phyloP scores from a whole-genome alignment of 64 coral and sea anemone species.

The Trachythela sp. region DNA sequence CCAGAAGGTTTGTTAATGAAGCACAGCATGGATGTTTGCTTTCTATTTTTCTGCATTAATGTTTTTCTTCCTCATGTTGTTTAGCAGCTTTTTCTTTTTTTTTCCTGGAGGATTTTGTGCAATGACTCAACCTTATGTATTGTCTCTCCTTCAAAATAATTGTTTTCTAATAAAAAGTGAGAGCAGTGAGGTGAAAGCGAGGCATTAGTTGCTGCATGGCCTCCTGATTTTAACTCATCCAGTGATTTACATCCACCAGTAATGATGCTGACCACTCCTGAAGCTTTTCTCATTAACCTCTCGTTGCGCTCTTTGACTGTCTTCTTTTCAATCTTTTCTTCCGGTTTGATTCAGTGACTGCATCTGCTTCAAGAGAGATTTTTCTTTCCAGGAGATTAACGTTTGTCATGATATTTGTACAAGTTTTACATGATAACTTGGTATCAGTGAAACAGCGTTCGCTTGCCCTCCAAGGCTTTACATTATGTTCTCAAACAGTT shows the following conservation, averaged over 20 bases:
- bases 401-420: not conserved
- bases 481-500: slow-evolving; percentile 23
- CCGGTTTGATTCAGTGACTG: slow-evolving; percentile 29
- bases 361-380: slow-evolving; percentile 9
- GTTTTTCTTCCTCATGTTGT: not conserved
- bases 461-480: slow-evolving; percentile 26
- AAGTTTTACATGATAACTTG: slow-evolving; percentile 29
- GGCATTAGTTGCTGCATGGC: not conserved
- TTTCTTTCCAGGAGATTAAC: slow-evolving; percentile 39
- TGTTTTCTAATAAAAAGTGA: slow-evolving; percentile 43
- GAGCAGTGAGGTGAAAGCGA: slow-evolving; percentile 27
- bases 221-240: not conserved
- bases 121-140: slow-evolving; percentile 23
- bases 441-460: slow-evolving; percentile 6
- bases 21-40: not conserved
- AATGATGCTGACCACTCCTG: slow-evolving; percentile 22
- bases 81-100: slow-evolving; percentile 30
- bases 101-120: slow-evolving; percentile 33
- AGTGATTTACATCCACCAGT: not conserved
- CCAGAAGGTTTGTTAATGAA: not conserved
- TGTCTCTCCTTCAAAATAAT: slow-evolving; percentile 41
- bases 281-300: slow-evolving; percentile 14
- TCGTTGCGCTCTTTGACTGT: slow-evolving; percentile 17
- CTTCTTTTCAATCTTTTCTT: slow-evolving; percentile 21
- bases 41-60: not conserved